Evolutionary conservation across 2,888 invertebrate genomes (phyloP).

Genomic region (Cybosia mesomella): DNA sequence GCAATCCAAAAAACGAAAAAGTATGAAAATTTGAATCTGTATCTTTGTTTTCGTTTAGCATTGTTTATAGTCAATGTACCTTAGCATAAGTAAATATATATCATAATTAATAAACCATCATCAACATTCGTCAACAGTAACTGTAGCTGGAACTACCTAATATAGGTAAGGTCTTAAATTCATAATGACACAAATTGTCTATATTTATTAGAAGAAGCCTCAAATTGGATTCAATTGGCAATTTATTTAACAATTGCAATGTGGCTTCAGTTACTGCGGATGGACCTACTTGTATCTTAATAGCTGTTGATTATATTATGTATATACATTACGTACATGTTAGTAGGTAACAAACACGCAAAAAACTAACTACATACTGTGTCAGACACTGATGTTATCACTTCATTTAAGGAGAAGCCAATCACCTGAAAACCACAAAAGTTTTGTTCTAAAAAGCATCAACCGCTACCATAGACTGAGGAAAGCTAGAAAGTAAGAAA

Average conservation of each 20-base stretch:
- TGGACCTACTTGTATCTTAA: background rate
- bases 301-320: too few relatives aligned
- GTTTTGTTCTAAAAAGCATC: constrained; percentile 22
- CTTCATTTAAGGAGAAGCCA: constrained; percentile 32
- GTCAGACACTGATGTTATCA: constrained; percentile 42
- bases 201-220: constrained; percentile 1
- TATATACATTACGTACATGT: background rate
- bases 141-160: background rate
- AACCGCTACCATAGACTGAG: background rate
- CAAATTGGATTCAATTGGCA: constrained; percentile 36
- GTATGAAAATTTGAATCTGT: too few relatives aligned
- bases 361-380: constrained; percentile 45
- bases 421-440: constrained; percentile 51
- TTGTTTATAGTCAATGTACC: background rate
- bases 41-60: background rate
- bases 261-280: background rate
- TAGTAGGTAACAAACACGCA: constrained; percentile 10
- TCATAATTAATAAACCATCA: background rate
- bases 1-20: too few relatives aligned
- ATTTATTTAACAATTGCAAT: background rate
- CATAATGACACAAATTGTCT: background rate
- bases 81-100: too few relatives aligned
- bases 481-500: background rate
- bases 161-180: background rate
- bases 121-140: background rate